Base-by-base conservation (phyloP, 2,888 invertebrate species). In the Apamea crenata region DNA sequence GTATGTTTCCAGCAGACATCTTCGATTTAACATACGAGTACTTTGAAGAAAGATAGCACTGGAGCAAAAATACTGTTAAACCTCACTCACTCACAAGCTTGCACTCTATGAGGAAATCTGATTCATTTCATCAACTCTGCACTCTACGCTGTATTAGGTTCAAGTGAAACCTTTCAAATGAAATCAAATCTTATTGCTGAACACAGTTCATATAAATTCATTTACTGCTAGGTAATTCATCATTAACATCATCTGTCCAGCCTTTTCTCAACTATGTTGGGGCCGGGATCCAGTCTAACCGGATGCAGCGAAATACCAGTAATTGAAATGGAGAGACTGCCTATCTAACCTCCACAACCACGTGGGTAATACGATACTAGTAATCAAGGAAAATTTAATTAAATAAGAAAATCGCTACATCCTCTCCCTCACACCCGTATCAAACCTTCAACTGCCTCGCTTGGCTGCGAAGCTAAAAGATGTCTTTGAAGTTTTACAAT, bases 401-500 rank as follows among this genome's bases (percentile, higher is more conserved):
- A 18, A n/a, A 18, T 16, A n/a, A 44, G 18, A 47, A 47, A 36
- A 73, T 32, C 77, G 73, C 82, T 76, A 32, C 29, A 61, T 40
- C 78, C 80, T 65, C 3, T 74, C 25, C 65, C 78, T 86, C 76
- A 70, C 4, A 80, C 83, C 82, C 77, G 18, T 10, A 29, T 25
- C 47, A 73, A 84, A 86, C 86, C 82, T 86, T 87, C 87, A 88
- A 82, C 74, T 77, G 88, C 71, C 78, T 76, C 86, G 87, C 89
- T 87, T 73, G 84, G 80, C 66, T 86, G 88, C 80, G 74, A 84
- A 70, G 78, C 85, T 87, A 80, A 88, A 85, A 88, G 84, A 90
- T 89, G 87, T 86, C 91, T 91, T 90, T 90, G 89, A 91, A 89
- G 90, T 91, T 90, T 86, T 81, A 88, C 88, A 85, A 88, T 90